Base-by-base conservation (phyloP, 2,888 invertebrate species). In the Chaitophorus viminalis region DNA sequence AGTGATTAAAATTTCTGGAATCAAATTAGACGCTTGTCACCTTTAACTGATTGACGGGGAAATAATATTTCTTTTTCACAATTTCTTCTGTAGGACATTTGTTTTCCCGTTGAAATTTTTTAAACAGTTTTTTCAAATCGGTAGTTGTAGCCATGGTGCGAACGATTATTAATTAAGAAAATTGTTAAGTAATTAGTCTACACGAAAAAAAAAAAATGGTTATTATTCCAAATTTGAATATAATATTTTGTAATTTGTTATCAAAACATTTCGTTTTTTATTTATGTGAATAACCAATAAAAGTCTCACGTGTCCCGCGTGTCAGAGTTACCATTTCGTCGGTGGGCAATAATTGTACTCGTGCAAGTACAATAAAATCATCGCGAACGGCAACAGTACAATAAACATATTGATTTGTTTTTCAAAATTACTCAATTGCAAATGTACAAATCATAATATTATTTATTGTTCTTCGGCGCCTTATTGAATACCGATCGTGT, bases 11-110 rank as follows among this genome's bases (percentile, higher is more conserved):
- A n/a, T n/a, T n/a, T n/a, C n/a, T n/a, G n/a, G n/a, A n/a, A n/a
- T n/a, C n/a, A n/a, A n/a, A n/a, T n/a, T 29, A 68, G 29, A 29
- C 60, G 46, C 54, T 70, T 0, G 39, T 60, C 0, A 87, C 87
- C 65, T 75, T 81, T 33, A 87, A 46, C 11, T n/a, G 81, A 29
- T 87, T 21, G 21, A 74, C 31, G 14, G 87, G 87, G n/a, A 87
- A 87, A 74, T 87, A 87, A 74, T 87, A 87, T 54, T 81, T 81
- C 39, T 87, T 87, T 31, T 87, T 87, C 9, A 87, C 74, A 1
- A 87, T 65, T 87, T 81, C 79, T 60, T 18, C 87, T 3, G 87
- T 81, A 0, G 81, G 87, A 65, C 39, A 72, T 87, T 87, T 87
- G 18, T 79, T 74, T 81, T 87, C 87, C 8, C 9, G 54, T 31